Base-by-base conservation (phyloP, 2,888 invertebrate genomes). In the Dicyrtomina minuta region DNA sequence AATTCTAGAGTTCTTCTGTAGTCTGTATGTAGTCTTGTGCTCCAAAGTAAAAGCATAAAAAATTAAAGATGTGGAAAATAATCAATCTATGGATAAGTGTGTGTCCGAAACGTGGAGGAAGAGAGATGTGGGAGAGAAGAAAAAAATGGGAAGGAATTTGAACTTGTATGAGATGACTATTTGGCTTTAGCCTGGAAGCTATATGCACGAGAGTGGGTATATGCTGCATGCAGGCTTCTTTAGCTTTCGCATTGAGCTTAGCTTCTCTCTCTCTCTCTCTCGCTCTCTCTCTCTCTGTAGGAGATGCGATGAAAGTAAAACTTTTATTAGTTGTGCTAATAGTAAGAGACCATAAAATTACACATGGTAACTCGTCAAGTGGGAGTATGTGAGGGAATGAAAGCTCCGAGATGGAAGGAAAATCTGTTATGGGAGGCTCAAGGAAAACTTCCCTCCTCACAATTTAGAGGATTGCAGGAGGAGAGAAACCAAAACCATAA, bases 181-280 rank as follows among this genome's bases (percentile, higher is more conserved):
- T 33, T 33, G n/a, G n/a, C n/a, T 8, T 33, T 33, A 8, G 33
- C 33, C 33, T 33, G 33, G 8, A 33, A 33, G 4, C 33, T 33
- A 33, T 8, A 33, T 33, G 8, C 33, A 33, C n/a, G n/a, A n/a
- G n/a, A n/a, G n/a, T n/a, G 33, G 33, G 33, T 33, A 33, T 8
- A 33, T 3, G 33, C 33, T 33, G 33, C 4, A 33, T 8, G 3
- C 33, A 33, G 33, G 8, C 3, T 33, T 33, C 20, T 53, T n/a
- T n/a, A n/a, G n/a, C 53, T 33, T 33, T 33, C 33, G 15, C 27
- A n/a, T n/a, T n/a, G n/a, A n/a, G n/a, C n/a, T n/a, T n/a, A n/a
- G n/a, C 17, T 56, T 12, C 56, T 56, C 20, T 56, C 26, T 26
- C 56, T 56, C 58, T 33, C 20, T 53, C 53, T 33, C 58, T 33